Evolutionary conservation across 1,140 invertebrate genomes (phyloP), one percentile per base, ranked within the genome.

Genomic region (Philotrypesis tridentata): DNA sequence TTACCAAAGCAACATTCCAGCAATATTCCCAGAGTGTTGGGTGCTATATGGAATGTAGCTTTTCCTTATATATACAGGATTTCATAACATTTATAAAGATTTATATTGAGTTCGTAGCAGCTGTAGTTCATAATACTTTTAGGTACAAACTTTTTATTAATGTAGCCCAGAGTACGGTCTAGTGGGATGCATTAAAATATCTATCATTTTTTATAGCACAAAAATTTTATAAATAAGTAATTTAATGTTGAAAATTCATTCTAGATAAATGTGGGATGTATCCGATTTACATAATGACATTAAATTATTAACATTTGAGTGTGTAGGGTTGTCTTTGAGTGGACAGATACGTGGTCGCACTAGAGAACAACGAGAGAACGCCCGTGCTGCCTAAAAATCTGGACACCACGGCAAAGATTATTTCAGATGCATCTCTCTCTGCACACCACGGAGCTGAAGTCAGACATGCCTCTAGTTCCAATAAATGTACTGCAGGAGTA

Each of bases 61-160:
- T 99, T 97, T 90, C 96, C 97, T 0, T 99, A 99, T 87, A 95
- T 99, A 86, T 98, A 84, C 97, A 98, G 95, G 97, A 99, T 92
- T 98, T 99, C 90, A 92, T 98, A 70, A 98, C 99, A 80, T 99
- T 98, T 87, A 97, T 99, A 87, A 98, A 99, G 92, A 99, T 99
- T n/a, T n/a, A n/a, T n/a, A n/a, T n/a, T n/a, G n/a, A n/a, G 98
- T 98, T 99, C 89, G 89, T 99, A 84, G 98, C 98, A 12, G 97
- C 98, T 0, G 94, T 99, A 17, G 98, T 97, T 4, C 98, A 99
- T 88, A 99, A 97, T 90, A 97, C 97, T 84, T 99, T 99, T 89
- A 97, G 97, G 31, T 96, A 98, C 90, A 95, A 96, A 89, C 96
- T 96, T 14, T 99, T 96, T 89, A 92, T 96, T 73, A 92, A 91